Conservation (phyloP, 2,888 invertebrate species). For the Scelioninae gen. 1 region DNA sequence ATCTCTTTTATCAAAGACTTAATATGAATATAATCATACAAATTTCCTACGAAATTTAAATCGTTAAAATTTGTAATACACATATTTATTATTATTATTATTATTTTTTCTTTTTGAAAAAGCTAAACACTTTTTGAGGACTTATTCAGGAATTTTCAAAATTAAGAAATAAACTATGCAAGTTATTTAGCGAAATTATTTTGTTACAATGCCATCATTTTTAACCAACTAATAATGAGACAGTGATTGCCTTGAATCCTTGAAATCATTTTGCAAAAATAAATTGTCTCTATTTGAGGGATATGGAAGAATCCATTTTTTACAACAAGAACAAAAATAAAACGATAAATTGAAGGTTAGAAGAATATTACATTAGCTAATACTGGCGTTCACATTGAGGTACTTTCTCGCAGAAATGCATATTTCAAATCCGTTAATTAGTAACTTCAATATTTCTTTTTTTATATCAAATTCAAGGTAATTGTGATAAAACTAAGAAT, state of each 20-base stretch:
- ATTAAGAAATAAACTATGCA: too few species aligned
- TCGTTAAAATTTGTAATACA: too few species aligned
- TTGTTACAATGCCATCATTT: neutral
- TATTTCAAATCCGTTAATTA: neutral
- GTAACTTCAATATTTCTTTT: neutral
- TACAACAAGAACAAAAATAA: neutral
- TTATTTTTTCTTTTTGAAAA: too few species aligned
- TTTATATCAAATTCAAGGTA: neutral
- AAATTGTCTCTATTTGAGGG: neutral
- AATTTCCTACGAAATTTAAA: too few species aligned
- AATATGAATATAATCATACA: too few species aligned
- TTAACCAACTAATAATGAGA: neutral
- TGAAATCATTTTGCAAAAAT: neutral
- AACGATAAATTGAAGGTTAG: conserved; percentile 1
- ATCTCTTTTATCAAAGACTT: neutral
- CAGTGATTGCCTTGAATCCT: neutral
- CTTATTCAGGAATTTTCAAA: too few species aligned
- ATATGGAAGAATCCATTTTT: neutral
- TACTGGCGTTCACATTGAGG: neutral
- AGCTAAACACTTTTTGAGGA: too few species aligned
- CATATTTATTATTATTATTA: too few species aligned
- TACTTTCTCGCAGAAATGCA: neutral
- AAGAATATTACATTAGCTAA: neutral
- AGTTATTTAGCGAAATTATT: neutral
- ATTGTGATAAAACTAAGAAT: neutral